phyloP scores from a whole-genome alignment of 2,888 invertebrate genomes.

The Nineta flava region DNA sequence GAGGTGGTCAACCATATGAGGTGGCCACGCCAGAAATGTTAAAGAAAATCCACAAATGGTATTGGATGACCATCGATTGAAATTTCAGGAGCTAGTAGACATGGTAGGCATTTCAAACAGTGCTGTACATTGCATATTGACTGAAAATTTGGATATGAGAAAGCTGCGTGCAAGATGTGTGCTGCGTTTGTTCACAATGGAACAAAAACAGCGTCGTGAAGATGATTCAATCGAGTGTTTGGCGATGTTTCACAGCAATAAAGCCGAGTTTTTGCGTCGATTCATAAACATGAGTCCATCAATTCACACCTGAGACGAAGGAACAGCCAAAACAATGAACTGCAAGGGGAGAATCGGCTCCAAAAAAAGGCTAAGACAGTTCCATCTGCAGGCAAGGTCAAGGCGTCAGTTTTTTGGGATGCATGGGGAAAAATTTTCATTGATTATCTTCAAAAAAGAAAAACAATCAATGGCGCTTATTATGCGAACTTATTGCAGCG shows the following conservation, averaged over 20 bases:
- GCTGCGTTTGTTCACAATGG: slow-evolving; percentile 13
- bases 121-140: slow-evolving; percentile 3
- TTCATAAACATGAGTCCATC: slow-evolving; percentile 16
- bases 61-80: slow-evolving; percentile 1
- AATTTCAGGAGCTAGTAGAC: slow-evolving; percentile 2
- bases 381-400: too few relatives aligned
- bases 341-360: slow-evolving; percentile 10
- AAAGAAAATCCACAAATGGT: slow-evolving; percentile 12
- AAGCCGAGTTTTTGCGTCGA: slow-evolving; percentile 15
- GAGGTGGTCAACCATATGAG: slow-evolving; percentile 11
- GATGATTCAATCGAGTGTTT: slow-evolving; percentile 10
- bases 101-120: slow-evolving; percentile 3
- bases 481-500: too few relatives aligned
- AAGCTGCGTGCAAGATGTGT: slow-evolving; percentile 16
- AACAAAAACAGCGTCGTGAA: slow-evolving; percentile 11
- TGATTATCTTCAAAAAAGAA: too few relatives aligned
- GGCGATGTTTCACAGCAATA: slow-evolving; percentile 10
- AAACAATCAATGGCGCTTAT: too few relatives aligned
- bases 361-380: slow-evolving; percentile 14
- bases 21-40: slow-evolving; percentile 6
- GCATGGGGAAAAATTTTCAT: too few relatives aligned
- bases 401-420: too few relatives aligned
- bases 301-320: slow-evolving; percentile 14
- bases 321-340: slow-evolving; percentile 10
- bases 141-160: slow-evolving; percentile 14